phyloP scores from a whole-genome alignment of 2,113 vertebrate species.

The Anolis carolinensis region DNA sequence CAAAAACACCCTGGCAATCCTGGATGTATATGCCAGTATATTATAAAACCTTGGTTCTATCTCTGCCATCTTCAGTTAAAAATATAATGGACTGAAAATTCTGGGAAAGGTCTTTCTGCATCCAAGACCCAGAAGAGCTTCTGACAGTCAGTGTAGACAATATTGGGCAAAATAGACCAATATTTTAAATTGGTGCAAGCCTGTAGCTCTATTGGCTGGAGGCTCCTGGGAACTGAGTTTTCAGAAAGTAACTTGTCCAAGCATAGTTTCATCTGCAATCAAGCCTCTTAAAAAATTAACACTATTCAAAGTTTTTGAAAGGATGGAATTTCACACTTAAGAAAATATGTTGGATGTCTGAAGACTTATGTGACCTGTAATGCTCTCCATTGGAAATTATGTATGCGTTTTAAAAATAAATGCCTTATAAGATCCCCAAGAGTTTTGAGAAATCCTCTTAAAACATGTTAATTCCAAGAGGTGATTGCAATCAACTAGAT shows the following conservation, averaged over 20 bases:
- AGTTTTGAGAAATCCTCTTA: slow-evolving; percentile 45
- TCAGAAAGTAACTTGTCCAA: neutral
- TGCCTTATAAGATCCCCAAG: slow-evolving; percentile 37
- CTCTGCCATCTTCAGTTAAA: no score
- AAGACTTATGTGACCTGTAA: slow-evolving; percentile 36
- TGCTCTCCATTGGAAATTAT: slow-evolving; percentile 39
- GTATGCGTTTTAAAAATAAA: slow-evolving; percentile 44
- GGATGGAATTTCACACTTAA: fast-evolving
- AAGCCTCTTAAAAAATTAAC: neutral
- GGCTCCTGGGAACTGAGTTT: neutral
- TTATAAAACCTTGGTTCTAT: no score
- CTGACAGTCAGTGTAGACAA: neutral
- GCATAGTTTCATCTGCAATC: neutral
- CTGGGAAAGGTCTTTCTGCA: no score
- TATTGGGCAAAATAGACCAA: no score
- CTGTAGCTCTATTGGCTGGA: neutral
- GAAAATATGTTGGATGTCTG: neutral
- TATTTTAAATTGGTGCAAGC: no score
- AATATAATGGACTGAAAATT: no score
- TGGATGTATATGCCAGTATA: no score
- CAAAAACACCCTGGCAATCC: no score
- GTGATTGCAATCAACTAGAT: slow-evolving; percentile 61
- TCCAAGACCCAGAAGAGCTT: no score
- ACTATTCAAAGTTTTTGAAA: neutral
- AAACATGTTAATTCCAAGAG: slow-evolving; percentile 65